phyloP scores from a whole-genome alignment of 1,140 invertebrate genomes.

The Brachionus asplanchnoidis region DNA sequence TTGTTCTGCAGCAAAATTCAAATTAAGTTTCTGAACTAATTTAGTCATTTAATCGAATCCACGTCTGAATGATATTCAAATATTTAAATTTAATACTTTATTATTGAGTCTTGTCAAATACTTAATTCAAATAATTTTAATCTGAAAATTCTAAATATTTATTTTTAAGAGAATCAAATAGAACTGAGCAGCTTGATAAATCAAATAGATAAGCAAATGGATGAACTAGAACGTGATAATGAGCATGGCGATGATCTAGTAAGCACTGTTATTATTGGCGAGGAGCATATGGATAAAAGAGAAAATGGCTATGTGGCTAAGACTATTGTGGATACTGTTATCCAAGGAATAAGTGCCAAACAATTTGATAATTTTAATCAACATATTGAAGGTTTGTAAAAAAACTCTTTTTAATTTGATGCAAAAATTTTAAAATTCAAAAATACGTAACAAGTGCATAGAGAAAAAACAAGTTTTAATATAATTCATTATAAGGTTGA shows the following conservation, averaged over 20 bases:
- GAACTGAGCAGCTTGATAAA: not conserved
- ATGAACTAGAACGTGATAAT: not conserved
- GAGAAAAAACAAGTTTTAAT: too few species aligned
- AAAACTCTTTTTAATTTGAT: not conserved
- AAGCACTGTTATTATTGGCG: not conserved
- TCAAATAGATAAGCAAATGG: conserved; percentile 12
- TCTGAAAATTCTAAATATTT: too few species aligned
- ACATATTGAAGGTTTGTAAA: not conserved
- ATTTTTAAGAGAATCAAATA: not conserved
- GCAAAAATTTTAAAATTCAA: not conserved
- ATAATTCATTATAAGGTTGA: too few species aligned
- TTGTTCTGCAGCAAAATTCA: too few species aligned
- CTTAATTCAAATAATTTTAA: too few species aligned
- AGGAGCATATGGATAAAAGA: not conserved
- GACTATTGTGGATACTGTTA: not conserved
- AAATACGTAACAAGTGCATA: not conserved
- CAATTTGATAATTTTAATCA: not conserved
- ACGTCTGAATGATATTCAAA: too few species aligned
- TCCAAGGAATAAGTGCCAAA: not conserved
- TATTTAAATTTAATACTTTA: too few species aligned
- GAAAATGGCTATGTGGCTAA: conserved; percentile 8
- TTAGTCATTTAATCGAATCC: too few species aligned
- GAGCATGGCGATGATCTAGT: not conserved
- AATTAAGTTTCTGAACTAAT: too few species aligned
- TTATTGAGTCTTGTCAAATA: too few species aligned